These are phyloP conservation scores for Lissonota sp. DNA, from an alignment of 2,888 invertebrate species.

Conservation along the genomic window DNA sequence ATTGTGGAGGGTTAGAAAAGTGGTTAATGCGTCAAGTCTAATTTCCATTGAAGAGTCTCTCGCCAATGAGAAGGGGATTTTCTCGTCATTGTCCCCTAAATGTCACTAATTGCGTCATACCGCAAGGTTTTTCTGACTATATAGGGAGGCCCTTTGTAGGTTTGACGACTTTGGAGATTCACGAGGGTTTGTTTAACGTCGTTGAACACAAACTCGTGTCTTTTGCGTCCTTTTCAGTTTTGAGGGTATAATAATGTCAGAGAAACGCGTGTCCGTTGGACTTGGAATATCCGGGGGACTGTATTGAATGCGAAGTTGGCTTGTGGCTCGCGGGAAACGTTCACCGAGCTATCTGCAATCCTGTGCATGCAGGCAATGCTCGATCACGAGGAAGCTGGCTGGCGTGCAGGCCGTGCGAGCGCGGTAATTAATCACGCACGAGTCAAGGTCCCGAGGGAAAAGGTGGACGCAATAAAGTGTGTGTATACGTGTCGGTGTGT, in stretches of 20 bases:
- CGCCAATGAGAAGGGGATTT: slow-evolving; percentile 30
- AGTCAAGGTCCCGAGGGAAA: slow-evolving; percentile 66
- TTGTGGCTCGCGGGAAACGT: slow-evolving; percentile 44
- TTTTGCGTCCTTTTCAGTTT: background rate
- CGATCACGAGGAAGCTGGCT: slow-evolving; percentile 65
- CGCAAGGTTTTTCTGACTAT: no score
- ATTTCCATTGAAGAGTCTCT: slow-evolving; percentile 50
- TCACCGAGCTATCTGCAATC: slow-evolving; percentile 32
- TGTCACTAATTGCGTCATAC: background rate
- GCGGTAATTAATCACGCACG: slow-evolving; percentile 67
- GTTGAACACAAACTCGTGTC: background rate
- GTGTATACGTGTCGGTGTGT: background rate
- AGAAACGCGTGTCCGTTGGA: background rate
- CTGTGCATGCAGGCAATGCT: slow-evolving; percentile 47
- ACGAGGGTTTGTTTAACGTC: background rate
- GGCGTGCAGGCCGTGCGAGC: slow-evolving; percentile 54
- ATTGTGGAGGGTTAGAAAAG: no score
- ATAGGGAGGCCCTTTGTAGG: background rate
- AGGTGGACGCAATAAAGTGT: slow-evolving; percentile 26
- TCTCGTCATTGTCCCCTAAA: background rate
- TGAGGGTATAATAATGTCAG: background rate
- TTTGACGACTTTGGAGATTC: background rate
- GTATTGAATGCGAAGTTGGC: slow-evolving; percentile 52
- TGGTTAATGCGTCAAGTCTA: background rate
- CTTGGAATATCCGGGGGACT: background rate